Percentiles rank a stretch among this genome's conserved stretches.
These are phyloP conservation scores for Cricetomys ansorgei DNA, from an alignment of 2,113 vertebrate genomes.

Conservation along the genomic window DNA sequence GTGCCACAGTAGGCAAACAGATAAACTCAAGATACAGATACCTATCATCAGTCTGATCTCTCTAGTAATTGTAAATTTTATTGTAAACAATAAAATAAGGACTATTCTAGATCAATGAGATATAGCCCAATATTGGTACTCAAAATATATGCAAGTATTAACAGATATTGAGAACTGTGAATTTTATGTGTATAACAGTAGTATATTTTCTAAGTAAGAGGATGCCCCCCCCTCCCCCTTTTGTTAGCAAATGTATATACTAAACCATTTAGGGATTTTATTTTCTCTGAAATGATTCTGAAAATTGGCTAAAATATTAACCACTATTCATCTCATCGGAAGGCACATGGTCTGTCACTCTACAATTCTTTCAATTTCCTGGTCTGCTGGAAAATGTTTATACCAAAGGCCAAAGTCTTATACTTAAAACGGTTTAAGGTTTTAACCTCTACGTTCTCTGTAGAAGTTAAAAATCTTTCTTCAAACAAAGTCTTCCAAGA, in stretches of 20 bases:
- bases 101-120: background rate
- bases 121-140: background rate
- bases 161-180: background rate
- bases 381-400: background rate
- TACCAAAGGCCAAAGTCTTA: background rate
- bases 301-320: background rate
- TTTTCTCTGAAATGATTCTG: slow-evolving; percentile 18
- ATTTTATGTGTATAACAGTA: background rate
- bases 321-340: background rate
- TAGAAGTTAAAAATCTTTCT: background rate
- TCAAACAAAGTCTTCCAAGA: background rate
- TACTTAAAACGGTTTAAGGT: background rate
- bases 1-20: background rate
- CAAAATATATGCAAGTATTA: background rate
- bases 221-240: background rate
- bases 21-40: background rate
- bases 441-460: background rate
- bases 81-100: background rate
- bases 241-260: background rate
- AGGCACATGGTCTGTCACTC: background rate
- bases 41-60: background rate
- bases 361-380: slow-evolving; percentile 17
- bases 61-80: background rate
- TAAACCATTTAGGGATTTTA: background rate
- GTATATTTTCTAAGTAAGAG: background rate